Percentiles rank a stretch among this genome's conserved stretches.
These are phyloP conservation scores for Drosophila rellima DNA, from an alignment of 2,888 invertebrate genomes.

Conservation along the genomic window DNA sequence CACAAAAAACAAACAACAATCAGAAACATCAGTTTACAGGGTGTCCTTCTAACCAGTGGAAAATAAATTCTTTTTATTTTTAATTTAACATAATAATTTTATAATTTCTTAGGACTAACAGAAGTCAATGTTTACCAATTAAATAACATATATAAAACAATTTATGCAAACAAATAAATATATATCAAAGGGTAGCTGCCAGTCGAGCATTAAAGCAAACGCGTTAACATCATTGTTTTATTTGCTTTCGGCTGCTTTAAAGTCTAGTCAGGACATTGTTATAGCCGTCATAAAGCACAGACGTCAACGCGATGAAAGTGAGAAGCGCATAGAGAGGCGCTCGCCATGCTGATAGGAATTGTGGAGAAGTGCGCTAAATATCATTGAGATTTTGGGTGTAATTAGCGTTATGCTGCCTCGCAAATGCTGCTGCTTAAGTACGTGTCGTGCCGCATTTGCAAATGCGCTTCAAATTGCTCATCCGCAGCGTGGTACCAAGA, in stretches of 20 bases:
- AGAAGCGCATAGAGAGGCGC: conserved; percentile 29
- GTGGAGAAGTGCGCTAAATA: conserved; percentile 30
- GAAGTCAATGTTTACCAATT: too few species aligned
- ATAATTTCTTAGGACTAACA: too few species aligned
- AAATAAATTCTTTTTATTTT: too few species aligned
- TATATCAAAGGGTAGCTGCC: conserved; percentile 1
- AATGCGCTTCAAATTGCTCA: conserved; percentile 65
- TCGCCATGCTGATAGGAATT: conserved; percentile 14
- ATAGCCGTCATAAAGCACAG: conserved; percentile 39
- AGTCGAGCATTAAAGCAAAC: too few species aligned
- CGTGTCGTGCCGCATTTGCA: conserved; percentile 65
- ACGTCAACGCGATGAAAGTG: conserved; percentile 27
- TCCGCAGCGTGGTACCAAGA: conserved; percentile 39
- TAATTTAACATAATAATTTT: too few species aligned
- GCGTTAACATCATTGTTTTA: not conserved
- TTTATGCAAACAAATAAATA: not conserved
- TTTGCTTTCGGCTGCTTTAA: conserved; percentile 18
- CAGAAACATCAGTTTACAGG: too few species aligned
- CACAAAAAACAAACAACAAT: too few species aligned
- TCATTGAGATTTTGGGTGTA: conserved; percentile 58
- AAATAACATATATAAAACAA: too few species aligned
- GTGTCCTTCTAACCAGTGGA: too few species aligned
- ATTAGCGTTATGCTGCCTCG: conserved; percentile 51
- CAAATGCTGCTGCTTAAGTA: conserved; percentile 63
- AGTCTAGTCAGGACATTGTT: conserved; percentile 22